Conservation (phyloP, 2,113 vertebrate species). For the Otus sunia region DNA sequence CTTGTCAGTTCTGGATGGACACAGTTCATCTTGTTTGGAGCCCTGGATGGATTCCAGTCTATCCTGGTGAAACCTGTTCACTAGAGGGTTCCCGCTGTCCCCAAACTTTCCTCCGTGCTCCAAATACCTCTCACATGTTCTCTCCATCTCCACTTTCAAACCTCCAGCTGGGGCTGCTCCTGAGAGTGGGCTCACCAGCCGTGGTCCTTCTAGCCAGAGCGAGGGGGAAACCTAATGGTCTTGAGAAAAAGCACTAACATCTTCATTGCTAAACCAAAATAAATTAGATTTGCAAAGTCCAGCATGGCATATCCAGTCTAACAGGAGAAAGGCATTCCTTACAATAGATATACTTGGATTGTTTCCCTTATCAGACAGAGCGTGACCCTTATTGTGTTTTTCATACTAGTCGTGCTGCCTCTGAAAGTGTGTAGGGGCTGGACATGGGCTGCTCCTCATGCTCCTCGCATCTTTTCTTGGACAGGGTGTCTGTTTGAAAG, state of each 20-base stretch:
- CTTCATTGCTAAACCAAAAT: background rate
- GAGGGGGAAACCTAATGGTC: background rate
- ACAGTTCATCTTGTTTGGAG: background rate
- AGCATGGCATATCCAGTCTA: fast-evolving
- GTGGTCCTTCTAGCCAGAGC: background rate
- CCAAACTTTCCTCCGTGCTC: background rate
- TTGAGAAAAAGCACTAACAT: background rate
- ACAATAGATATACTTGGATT: fast-evolving
- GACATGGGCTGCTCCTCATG: background rate
- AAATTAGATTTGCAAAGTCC: background rate
- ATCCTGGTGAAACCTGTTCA: background rate
- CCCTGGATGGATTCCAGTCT: background rate
- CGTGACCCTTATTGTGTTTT: background rate
- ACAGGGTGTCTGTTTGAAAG: background rate
- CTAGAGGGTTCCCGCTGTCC: background rate
- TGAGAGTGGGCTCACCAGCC: too few species aligned
- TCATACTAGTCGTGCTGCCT: background rate
- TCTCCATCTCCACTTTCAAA: background rate
- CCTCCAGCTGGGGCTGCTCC: background rate
- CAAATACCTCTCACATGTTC: fast-evolving
- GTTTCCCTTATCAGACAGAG: background rate
- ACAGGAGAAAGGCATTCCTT: too few species aligned
- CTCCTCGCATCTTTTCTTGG: background rate
- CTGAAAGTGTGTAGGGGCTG: background rate
- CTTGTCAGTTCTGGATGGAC: background rate